A percentile compares a stretch with the other conserved stretches of the same genome.
These are phyloP conservation scores for Eupristina koningsbergeri DNA, from an alignment of 1,140 invertebrate species.

Conservation along the genomic window DNA sequence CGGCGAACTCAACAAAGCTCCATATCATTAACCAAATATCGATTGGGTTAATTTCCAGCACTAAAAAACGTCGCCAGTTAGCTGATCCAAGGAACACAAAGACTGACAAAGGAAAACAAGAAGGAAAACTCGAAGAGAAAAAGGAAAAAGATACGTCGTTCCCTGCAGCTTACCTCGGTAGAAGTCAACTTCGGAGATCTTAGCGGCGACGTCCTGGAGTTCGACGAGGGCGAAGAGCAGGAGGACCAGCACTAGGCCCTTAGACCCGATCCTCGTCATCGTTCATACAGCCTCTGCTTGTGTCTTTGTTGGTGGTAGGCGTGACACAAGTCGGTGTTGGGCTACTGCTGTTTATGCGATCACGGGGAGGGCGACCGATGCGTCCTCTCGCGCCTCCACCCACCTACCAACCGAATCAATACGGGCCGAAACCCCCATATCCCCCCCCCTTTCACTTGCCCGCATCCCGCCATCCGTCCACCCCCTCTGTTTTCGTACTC, in stretches of 20 bases:
- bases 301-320: neutral
- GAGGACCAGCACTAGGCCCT: neutral
- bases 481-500: no score
- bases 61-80: no score
- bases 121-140: neutral
- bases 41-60: no score
- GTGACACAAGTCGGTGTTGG: neutral
- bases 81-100: neutral
- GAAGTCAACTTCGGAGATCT: neutral
- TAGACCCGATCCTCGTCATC: constrained; percentile 9
- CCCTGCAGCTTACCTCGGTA: neutral
- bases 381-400: neutral
- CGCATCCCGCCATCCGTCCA: no score
- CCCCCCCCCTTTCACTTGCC: neutral
- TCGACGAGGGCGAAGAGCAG: neutral
- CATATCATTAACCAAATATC: no score
- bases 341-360: neutral
- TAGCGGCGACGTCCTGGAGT: neutral
- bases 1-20: no score
- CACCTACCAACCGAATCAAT: neutral
- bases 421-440: neutral
- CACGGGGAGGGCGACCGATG: neutral
- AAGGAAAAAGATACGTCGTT: neutral
- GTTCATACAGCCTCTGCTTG: neutral
- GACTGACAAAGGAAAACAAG: neutral